Evolutionary conservation across 2,113 vertebrate species (phyloP).

Genomic region (Hippopotamus amphibius): DNA sequence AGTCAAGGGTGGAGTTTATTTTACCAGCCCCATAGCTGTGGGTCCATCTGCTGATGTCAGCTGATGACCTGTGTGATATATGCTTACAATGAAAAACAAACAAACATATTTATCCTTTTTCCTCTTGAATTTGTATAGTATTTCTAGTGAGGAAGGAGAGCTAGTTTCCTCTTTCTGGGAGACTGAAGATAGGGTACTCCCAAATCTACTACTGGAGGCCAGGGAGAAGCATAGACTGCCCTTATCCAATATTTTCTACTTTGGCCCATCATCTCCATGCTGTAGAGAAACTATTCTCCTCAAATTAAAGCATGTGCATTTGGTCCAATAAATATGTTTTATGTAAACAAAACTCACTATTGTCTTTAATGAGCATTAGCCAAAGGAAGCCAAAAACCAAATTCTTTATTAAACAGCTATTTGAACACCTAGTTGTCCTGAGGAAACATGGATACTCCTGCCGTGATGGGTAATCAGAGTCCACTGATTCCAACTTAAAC

Average conservation of each 20-base stretch:
- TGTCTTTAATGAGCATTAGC: neutral
- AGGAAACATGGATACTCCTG: neutral
- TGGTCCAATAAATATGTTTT: neutral
- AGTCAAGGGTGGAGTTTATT: neutral
- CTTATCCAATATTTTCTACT: neutral
- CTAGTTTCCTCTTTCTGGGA: neutral
- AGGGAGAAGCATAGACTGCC: neutral
- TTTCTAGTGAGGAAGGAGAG: neutral
- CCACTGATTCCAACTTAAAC: neutral
- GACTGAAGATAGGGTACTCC: neutral
- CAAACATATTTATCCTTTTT: neutral
- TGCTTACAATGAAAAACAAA: neutral
- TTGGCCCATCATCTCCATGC: neutral
- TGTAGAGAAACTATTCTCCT: neutral
- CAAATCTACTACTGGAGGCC: neutral
- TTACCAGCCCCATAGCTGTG: neutral
- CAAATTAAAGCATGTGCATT: neutral
- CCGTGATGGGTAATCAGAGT: neutral
- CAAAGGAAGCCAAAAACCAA: slow-evolving; percentile 3
- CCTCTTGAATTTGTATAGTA: neutral
- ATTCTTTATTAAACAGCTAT: neutral
- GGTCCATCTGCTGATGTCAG: neutral
- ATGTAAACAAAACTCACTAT: neutral
- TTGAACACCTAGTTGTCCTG: neutral
- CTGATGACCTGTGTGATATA: neutral